Percentiles rank a stretch among this genome's conserved stretches.
Evolutionary conservation across 2,113 vertebrate species (phyloP).

Genomic region (Smithornis capensis): DNA sequence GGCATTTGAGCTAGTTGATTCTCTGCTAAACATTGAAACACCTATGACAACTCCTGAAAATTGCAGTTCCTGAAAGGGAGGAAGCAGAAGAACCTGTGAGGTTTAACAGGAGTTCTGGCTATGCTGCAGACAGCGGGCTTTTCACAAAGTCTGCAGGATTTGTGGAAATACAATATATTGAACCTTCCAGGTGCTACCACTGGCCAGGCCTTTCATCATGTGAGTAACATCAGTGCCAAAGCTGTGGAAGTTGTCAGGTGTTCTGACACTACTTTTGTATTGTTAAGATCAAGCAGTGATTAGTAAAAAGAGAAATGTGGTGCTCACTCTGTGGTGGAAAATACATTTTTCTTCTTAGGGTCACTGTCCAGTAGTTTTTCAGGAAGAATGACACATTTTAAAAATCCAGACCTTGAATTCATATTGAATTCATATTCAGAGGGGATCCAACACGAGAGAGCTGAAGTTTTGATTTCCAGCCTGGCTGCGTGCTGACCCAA

Average conservation of each 20-base stretch:
- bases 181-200: neutral
- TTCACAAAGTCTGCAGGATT: neutral
- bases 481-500: neutral
- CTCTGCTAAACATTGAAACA: constrained; percentile 34
- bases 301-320: neutral
- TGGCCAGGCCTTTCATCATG: neutral
- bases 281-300: neutral
- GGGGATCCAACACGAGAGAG: neutral
- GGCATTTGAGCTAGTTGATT: constrained; percentile 18
- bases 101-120: neutral
- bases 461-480: neutral
- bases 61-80: neutral
- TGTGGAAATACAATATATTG: neutral
- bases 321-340: neutral
- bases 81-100: neutral
- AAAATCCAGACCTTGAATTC: neutral
- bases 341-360: neutral
- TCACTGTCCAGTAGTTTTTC: neutral
- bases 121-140: neutral
- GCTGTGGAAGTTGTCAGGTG: neutral
- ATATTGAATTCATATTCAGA: neutral
- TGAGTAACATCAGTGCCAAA: neutral
- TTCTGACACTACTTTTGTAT: neutral
- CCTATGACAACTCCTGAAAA: neutral
- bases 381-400: neutral